Evolutionary conservation across 2,888 invertebrate genomes (phyloP), one percentile per base, ranked within the genome.

Genomic region (Macaria liturata): DNA sequence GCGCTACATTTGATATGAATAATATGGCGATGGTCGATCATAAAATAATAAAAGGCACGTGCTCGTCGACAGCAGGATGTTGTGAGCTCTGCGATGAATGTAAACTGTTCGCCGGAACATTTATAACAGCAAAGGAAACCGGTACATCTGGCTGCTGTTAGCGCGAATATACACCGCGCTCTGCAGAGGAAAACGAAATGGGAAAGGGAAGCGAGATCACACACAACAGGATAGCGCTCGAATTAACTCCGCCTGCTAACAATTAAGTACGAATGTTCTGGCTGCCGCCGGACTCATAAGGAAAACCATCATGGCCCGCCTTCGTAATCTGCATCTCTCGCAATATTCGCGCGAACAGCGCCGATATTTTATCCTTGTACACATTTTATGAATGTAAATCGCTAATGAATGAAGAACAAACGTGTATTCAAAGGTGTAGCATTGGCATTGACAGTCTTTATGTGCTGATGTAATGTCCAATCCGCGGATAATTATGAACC

Each of bases 371-470:
- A 20, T 39, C 39, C 3, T 39, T 39, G 39, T 3, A 39, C 6
- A 37, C 7, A 37, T 42, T 64, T 61, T 57, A 64, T 37, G 34
- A 37, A 37, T 37, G 34, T 37, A 68, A 59, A 64, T 51, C 51
- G 54, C 48, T 57, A 68, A 65, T 81, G 81, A 82, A 83, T 83
- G 82, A 67, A 70, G 59, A 69, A 67, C 66, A 67, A 65, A 71
- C 71, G 66, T 49, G 62, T 66, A 69, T 72, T 73, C 61, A 71
- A 66, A 77, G 76, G 75, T 78, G 81, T 82, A 82, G 78, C 81
- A 84, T 83, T 85, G 83, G 79, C 85, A 86, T 84, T 85, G 84
- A 75, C 77, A 78, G 77, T 85, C 87, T 86, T 86, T 85, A 76
- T 71, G 62, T 64, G 79, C 74, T 84, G 83, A 83, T 82, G 83